Conservation (phyloP, 2,797 vertebrate genomes). For the Menidia menidia region DNA sequence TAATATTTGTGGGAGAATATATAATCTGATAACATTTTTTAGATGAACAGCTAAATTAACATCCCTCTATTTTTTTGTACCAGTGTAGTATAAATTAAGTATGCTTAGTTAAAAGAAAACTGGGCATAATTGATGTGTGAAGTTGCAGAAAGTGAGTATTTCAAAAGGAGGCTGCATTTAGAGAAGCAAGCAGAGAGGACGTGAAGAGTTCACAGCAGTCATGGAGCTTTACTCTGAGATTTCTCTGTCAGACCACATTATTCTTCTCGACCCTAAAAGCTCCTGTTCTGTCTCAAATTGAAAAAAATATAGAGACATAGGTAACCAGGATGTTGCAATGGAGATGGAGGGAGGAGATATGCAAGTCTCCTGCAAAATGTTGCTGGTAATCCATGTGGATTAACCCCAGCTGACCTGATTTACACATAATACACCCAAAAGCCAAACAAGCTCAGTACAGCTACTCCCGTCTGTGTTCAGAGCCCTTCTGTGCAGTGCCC, state of each 20-base stretch:
- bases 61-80: background rate
- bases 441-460: constrained; percentile 63
- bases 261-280: constrained; percentile 61
- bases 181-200: constrained; percentile 26
- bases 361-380: constrained; percentile 73
- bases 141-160: constrained; percentile 36
- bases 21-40: background rate
- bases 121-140: constrained; percentile 32
- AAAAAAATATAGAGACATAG: constrained; percentile 46
- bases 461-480: constrained; percentile 64
- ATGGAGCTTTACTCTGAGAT: constrained; percentile 70
- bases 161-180: constrained; percentile 21
- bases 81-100: background rate
- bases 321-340: constrained; percentile 29
- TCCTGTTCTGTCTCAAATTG: constrained; percentile 61
- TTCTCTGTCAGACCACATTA: constrained; percentile 79
- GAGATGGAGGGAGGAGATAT: constrained; percentile 52
- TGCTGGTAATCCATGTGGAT: constrained; percentile 78
- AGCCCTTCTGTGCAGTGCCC: constrained; percentile 56
- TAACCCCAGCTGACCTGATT: constrained; percentile 81
- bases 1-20: background rate
- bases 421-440: constrained; percentile 69
- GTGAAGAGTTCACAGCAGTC: constrained; percentile 51
- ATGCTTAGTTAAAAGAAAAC: constrained; percentile 1
- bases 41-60: background rate